Percentiles rank a stretch among this genome's conserved stretches.
Conservation (phyloP, 2,113 vertebrate species). For the Candoia aspera region DNA sequence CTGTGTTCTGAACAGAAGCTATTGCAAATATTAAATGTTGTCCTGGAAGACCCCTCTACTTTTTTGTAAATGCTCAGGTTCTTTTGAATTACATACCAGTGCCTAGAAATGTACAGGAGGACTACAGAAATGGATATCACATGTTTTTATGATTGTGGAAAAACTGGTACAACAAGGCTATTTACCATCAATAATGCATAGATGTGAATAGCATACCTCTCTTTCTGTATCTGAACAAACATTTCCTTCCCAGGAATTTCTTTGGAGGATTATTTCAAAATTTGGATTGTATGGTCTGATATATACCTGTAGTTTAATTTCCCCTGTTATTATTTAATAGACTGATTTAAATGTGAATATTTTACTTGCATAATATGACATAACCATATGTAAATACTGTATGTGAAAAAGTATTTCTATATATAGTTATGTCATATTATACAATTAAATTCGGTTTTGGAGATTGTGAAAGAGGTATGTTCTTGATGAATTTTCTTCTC, state of each 20-base stretch:
- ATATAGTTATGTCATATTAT: background rate
- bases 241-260: background rate
- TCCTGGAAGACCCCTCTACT: background rate
- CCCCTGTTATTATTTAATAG: background rate
- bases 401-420: background rate
- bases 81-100: background rate
- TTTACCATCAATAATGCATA: background rate
- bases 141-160: background rate
- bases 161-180: background rate
- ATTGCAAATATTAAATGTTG: background rate
- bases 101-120: background rate
- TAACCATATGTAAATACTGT: background rate
- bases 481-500: background rate
- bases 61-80: background rate
- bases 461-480: background rate
- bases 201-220: background rate
- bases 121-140: background rate
- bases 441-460: background rate
- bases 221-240: background rate
- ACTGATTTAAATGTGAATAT: background rate
- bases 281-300: background rate
- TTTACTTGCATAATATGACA: background rate
- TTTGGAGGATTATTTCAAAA: background rate
- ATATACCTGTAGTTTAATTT: background rate
- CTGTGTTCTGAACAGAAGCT: background rate